Conservation (phyloP, 2,797 vertebrate species). For the Anguilla obscura region DNA sequence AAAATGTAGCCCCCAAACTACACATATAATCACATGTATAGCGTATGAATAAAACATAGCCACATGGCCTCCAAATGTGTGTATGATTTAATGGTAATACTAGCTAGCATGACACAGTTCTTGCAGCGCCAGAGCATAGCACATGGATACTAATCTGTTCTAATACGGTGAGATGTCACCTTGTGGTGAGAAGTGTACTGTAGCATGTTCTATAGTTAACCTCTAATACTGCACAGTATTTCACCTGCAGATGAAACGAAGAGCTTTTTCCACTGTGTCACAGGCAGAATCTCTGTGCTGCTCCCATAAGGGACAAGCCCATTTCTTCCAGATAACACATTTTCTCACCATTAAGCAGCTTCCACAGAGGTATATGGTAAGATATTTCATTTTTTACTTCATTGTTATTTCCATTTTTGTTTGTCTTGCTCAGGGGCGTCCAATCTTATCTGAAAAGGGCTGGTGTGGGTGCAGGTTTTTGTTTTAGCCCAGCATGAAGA, state of each 20-base stretch:
- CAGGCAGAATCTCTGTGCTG: neutral
- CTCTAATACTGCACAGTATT: neutral
- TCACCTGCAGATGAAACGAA: neutral
- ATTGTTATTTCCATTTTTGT: neutral
- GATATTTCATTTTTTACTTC: neutral
- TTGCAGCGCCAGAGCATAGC: neutral
- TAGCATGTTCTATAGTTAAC: constrained; percentile 3
- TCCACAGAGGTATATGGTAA: neutral
- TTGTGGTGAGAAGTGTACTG: neutral
- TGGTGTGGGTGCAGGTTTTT: too few relatives aligned
- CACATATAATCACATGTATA: neutral
- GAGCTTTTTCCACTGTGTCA: constrained; percentile 8
- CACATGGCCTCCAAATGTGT: neutral
- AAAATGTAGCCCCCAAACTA: neutral
- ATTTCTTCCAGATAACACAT: neutral
- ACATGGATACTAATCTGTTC: constrained; percentile 1
- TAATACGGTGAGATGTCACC: neutral
- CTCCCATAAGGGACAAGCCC: neutral
- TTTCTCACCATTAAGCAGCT: neutral
- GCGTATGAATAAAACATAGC: neutral
- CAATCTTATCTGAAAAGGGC: too few relatives aligned
- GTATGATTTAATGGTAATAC: neutral
- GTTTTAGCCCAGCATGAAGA: too few relatives aligned
- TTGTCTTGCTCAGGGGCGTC: neutral
- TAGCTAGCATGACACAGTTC: neutral